phyloP scores from a whole-genome alignment of 2,888 invertebrate genomes.

The Ormyrus nitidulus region DNA sequence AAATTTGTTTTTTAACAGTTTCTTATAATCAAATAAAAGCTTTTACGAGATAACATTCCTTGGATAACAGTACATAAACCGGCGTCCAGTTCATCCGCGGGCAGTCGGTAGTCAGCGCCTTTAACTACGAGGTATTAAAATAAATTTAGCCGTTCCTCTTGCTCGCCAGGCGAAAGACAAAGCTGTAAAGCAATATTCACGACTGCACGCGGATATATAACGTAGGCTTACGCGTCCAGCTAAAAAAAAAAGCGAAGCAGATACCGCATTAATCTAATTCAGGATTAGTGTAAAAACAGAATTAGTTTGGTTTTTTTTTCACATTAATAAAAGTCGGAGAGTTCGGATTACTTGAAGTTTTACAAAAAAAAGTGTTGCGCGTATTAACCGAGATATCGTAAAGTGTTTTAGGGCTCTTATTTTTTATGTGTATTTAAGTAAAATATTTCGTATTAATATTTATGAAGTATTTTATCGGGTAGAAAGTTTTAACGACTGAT shows the following conservation, averaged over 20 bases:
- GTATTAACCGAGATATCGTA: no score
- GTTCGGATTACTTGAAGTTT: no score
- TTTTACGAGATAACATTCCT: constrained; percentile 2
- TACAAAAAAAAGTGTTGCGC: no score
- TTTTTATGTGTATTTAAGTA: no score
- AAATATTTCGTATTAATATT: neutral
- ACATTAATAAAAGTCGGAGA: no score
- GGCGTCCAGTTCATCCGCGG: constrained; percentile 5
- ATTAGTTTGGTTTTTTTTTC: no score
- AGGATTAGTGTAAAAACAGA: neutral
- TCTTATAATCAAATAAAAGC: no score
- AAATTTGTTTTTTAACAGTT: no score
- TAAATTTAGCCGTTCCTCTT: constrained; percentile 38
- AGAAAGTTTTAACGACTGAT: no score
- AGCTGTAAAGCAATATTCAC: constrained; percentile 44
- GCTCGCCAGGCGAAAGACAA: constrained; percentile 23
- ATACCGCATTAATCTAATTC: neutral
- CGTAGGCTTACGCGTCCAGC: neutral
- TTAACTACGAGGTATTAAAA: constrained; percentile 36
- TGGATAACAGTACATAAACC: constrained; percentile 1
- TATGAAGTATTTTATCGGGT: neutral
- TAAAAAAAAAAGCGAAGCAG: neutral
- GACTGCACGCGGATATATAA: constrained; percentile 10
- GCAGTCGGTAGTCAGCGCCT: constrained; percentile 27
- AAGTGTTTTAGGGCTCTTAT: no score